phyloP scores from a whole-genome alignment of 2,113 vertebrate species.

The Potamarius usumacintae region DNA sequence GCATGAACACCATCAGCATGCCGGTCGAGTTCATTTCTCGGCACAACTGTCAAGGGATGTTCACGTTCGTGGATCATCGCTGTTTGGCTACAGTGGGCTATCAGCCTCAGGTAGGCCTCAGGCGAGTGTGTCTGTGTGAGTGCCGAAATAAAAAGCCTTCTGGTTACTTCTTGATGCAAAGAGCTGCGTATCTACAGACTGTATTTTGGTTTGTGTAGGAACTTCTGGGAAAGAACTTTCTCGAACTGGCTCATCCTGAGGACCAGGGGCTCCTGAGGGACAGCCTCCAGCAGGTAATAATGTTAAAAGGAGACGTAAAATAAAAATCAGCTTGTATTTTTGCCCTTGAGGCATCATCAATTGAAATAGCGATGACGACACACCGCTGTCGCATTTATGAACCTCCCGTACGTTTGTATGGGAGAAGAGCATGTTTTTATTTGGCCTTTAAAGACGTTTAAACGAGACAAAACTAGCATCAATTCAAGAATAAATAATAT shows the following conservation, averaged over 20 bases:
- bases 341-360: not conserved
- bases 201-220: constrained; percentile 74
- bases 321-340: not conserved
- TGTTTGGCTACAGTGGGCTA: constrained; percentile 88
- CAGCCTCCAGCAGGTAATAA: constrained; percentile 86
- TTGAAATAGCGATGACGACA: no score
- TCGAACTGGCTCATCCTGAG: constrained; percentile 92
- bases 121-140: not conserved
- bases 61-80: constrained; percentile 95
- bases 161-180: not conserved
- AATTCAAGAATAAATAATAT: no score
- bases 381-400: no score
- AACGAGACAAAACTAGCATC: no score
- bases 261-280: constrained; percentile 91
- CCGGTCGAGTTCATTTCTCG: constrained; percentile 96
- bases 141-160: not conserved
- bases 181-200: not conserved
- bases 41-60: constrained; percentile 87
- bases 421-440: no score
- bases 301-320: not conserved
- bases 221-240: constrained; percentile 89
- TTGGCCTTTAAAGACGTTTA: no score
- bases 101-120: constrained; percentile 84
- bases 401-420: no score
- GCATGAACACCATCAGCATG: constrained; percentile 81